phyloP scores from a whole-genome alignment of 1,140 invertebrate species.

The Sitobion miscanthi region DNA sequence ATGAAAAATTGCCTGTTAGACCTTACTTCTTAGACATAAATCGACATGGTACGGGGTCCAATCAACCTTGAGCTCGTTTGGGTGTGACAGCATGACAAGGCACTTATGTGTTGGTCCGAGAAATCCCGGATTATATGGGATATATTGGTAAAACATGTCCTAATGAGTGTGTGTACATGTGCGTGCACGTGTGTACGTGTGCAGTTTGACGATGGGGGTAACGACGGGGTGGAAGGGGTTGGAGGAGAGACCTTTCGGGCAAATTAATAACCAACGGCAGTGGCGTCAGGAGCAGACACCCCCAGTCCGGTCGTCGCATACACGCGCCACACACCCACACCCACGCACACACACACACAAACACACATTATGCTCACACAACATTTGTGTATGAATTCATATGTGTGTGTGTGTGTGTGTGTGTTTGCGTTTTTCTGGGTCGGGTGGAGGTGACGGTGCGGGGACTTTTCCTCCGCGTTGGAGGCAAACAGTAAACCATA shows the following conservation, averaged over 20 bases:
- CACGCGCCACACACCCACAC: not conserved
- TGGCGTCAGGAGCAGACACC: conserved; percentile 36
- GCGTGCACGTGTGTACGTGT: not conserved
- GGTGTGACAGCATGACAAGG: conserved; percentile 42
- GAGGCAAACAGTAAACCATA: not conserved
- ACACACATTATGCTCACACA: not conserved
- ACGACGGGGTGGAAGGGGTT: no score
- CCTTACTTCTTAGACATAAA: not conserved
- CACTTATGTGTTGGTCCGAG: conserved; percentile 32
- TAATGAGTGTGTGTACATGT: not conserved
- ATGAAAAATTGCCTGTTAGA: conserved; percentile 17
- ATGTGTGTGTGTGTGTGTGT: not conserved
- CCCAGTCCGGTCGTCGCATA: not conserved
- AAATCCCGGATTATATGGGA: conserved; percentile 34
- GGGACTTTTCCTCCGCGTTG: conserved; percentile 2
- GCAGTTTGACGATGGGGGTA: no score
- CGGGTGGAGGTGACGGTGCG: no score
- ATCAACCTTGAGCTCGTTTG: conserved; percentile 25
- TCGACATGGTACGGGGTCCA: conserved; percentile 30
- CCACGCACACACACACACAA: not conserved
- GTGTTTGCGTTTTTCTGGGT: not conserved
- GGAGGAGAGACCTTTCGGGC: not conserved
- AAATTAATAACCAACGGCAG: conserved; percentile 41
- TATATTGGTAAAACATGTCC: conserved; percentile 16
- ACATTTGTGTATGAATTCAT: not conserved